These are phyloP conservation scores for Masnerella sp. DNA, from an alignment of 2,888 invertebrate genomes.

Conservation along the genomic window DNA sequence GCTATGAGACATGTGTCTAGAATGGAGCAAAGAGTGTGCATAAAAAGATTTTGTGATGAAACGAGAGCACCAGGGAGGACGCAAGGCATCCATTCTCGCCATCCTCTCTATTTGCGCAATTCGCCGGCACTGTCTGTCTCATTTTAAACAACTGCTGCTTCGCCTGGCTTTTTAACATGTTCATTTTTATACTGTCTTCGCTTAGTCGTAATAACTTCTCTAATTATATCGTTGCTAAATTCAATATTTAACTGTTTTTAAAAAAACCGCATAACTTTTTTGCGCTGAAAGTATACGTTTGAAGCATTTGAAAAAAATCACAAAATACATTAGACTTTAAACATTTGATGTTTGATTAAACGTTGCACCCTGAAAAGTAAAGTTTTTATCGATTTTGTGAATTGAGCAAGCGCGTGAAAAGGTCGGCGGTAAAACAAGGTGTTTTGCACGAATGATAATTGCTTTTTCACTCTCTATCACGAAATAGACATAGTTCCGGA, in stretches of 20 bases:
- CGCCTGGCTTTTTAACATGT: slow-evolving; percentile 60
- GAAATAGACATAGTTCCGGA: not conserved
- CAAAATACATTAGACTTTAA: too few species aligned
- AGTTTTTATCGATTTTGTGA: too few species aligned
- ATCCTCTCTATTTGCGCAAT: slow-evolving; percentile 58
- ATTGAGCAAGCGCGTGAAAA: too few species aligned
- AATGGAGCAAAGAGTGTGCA: slow-evolving; percentile 53
- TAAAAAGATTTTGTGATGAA: slow-evolving; percentile 54
- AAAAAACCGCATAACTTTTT: slow-evolving; percentile 36
- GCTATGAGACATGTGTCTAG: slow-evolving; percentile 53
- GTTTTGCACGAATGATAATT: not conserved
- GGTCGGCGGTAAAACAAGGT: too few species aligned
- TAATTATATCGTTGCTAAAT: slow-evolving; percentile 31
- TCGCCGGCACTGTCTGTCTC: slow-evolving; percentile 54
- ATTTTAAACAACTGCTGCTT: slow-evolving; percentile 54
- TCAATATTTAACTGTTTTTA: slow-evolving; percentile 31
- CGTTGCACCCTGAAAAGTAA: too few species aligned
- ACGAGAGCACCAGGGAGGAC: slow-evolving; percentile 48
- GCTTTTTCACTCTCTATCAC: not conserved
- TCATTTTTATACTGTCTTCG: slow-evolving; percentile 52
- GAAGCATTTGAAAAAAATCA: too few species aligned
- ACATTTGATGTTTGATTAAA: too few species aligned
- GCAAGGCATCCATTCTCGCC: slow-evolving; percentile 35
- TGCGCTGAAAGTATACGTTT: too few species aligned
- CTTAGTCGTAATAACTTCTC: slow-evolving; percentile 45